A percentile compares a stretch with the other conserved stretches of the same genome.
Evolutionary conservation across 2,113 vertebrate genomes (phyloP).

Genomic region (Coturnix japonica): DNA sequence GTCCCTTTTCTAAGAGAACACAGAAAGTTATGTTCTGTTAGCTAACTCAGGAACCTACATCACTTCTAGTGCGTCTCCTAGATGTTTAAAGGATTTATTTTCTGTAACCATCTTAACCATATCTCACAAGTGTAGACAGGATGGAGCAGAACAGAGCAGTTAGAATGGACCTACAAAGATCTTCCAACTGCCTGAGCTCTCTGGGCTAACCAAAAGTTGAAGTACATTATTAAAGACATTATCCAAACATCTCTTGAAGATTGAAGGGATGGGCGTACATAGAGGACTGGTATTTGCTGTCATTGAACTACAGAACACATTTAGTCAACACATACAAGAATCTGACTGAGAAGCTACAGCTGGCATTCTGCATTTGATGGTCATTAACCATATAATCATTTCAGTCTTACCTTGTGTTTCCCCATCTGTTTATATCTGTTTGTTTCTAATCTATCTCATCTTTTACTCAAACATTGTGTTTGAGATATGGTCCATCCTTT

Average conservation of each 20-base stretch:
- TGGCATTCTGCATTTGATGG: not conserved
- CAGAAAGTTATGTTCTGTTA: not conserved
- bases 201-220: not conserved
- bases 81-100: not conserved
- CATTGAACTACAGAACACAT: not conserved
- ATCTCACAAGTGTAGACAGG: not conserved
- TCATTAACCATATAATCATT: conserved; percentile 26
- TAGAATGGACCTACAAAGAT: not conserved
- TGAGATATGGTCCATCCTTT: not conserved
- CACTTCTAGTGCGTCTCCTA: not conserved
- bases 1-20: not conserved
- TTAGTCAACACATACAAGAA: not conserved
- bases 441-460: not conserved
- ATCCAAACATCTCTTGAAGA: not conserved
- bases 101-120: not conserved
- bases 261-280: not conserved
- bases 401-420: conserved; percentile 9
- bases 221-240: not conserved
- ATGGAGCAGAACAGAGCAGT: not conserved
- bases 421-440: conserved; percentile 7
- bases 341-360: not conserved
- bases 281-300: not conserved
- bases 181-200: not conserved
- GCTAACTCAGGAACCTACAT: not conserved
- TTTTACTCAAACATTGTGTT: not conserved